Evolutionary conservation across 2,113 vertebrate genomes (phyloP), one percentile per base, ranked within the genome.

Genomic region (Clupea harengus): DNA sequence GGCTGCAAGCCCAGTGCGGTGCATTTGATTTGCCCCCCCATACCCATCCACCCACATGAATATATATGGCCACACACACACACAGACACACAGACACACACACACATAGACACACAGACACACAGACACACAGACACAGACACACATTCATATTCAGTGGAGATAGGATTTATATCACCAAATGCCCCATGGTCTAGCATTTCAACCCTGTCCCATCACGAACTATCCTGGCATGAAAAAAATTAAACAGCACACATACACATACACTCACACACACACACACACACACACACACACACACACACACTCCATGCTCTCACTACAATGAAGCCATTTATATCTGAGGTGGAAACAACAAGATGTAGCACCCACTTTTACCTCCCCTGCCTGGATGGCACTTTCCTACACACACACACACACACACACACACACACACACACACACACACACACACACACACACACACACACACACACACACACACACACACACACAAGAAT

Each of bases 281-380:
- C 49, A 81, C 2, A 81, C 39, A 57, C 50, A 64, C 18, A 22
- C 60, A 49, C 7, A 18, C 46, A 25, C 15, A 1, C 6, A 32
- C 18, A 57, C 52, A 80, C 45, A 82, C 60, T 20, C n/a, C 52
- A 4, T 5, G 75, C 54, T 32, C 32, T 46, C 32, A 57, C 52
- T n/a, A 52, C 25, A 50, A 5, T n/a, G 72, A 78, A 17, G 25
- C 25, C 7, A 28, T 67, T 25, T 67, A 25, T 67, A 9, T 67
- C 28, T 39, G 25, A 39, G 11, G 67, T 28, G 67, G 28, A n/a
- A n/a, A n/a, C 39, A 75, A 85, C 85, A 93, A 92, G 89, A 94
- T 94, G 94, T 95, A 95, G 94, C 64, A 25, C 13, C 28, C 28
- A 78, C 72, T 10, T 90, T 94, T 82, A 89, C 83, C 64, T 90